Evolutionary conservation across 2,113 vertebrate genomes (phyloP).

Genomic region (Sturnus vulgaris): DNA sequence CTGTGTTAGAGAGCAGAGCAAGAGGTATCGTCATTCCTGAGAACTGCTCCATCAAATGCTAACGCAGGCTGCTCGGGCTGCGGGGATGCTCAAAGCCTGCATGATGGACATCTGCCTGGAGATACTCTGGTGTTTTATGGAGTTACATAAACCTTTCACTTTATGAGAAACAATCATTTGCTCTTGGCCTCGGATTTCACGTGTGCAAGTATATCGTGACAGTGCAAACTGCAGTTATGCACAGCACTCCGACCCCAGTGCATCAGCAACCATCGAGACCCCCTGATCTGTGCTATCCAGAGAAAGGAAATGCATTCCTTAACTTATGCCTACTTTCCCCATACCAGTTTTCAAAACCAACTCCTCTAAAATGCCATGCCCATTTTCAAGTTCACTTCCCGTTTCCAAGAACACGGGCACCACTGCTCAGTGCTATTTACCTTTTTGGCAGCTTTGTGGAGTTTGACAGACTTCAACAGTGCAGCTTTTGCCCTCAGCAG

Average conservation of each 20-base stretch:
- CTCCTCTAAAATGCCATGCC: neutral
- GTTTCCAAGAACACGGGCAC: neutral
- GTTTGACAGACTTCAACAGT: neutral
- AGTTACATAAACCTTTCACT: neutral
- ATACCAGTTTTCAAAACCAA: neutral
- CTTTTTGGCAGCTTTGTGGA: constrained; percentile 20
- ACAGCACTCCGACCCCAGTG: accelerated
- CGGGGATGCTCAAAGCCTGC: accelerated
- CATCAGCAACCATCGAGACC: accelerated
- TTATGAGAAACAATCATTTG: neutral
- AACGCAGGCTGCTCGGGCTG: neutral
- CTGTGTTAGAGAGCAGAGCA: constrained; percentile 13
- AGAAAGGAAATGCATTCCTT: neutral
- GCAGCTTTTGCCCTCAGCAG: neutral
- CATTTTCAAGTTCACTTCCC: neutral
- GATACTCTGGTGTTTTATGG: neutral
- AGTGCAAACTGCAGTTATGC: neutral
- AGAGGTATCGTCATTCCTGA: neutral
- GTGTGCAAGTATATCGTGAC: accelerated
- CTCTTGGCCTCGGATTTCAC: neutral
- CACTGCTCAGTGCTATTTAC: constrained; percentile 18
- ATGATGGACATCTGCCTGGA: neutral
- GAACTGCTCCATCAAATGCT: neutral
- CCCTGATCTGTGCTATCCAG: neutral
- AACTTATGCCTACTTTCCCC: neutral